These are phyloP conservation scores for Caenorhabditis angaria DNA, from an alignment of 2,888 invertebrate species.

Conservation along the genomic window DNA sequence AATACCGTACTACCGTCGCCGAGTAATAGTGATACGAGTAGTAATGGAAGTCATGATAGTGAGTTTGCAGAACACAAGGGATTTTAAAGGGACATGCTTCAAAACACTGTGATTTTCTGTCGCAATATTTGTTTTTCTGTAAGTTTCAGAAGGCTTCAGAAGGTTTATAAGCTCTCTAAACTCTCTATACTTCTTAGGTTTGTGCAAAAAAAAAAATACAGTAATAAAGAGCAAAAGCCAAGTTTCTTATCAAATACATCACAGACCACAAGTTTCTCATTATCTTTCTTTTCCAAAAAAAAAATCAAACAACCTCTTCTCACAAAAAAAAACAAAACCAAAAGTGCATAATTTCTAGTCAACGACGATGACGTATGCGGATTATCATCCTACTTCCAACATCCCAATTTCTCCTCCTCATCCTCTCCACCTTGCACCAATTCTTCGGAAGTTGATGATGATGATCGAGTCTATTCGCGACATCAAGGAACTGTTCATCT, in stretches of 20 bases:
- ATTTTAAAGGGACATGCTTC: too few species aligned
- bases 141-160: too few species aligned
- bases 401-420: conserved; percentile 25
- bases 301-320: neutral
- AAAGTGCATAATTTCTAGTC: conserved; percentile 27
- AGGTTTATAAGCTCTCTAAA: too few species aligned
- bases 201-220: too few species aligned
- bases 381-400: conserved; percentile 27
- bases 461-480: conserved; percentile 45
- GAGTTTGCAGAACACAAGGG: conserved; percentile 3
- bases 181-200: too few species aligned
- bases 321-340: too few species aligned
- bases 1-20: conserved; percentile 47
- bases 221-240: too few species aligned
- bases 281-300: too few species aligned
- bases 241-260: too few species aligned
- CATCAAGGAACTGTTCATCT: conserved; percentile 81
- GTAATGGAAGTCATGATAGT: conserved; percentile 54
- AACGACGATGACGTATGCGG: conserved; percentile 52
- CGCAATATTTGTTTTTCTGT: too few species aligned
- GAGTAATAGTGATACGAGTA: conserved; percentile 55
- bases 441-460: conserved; percentile 36
- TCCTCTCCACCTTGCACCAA: conserved; percentile 11
- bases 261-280: too few species aligned
- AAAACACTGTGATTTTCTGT: too few species aligned